Percentiles rank a stretch among this genome's conserved stretches.
phyloP scores from a whole-genome alignment of 37 sponge, comb jelly and placozoan species.

The Amphimedon queenslandica region DNA sequence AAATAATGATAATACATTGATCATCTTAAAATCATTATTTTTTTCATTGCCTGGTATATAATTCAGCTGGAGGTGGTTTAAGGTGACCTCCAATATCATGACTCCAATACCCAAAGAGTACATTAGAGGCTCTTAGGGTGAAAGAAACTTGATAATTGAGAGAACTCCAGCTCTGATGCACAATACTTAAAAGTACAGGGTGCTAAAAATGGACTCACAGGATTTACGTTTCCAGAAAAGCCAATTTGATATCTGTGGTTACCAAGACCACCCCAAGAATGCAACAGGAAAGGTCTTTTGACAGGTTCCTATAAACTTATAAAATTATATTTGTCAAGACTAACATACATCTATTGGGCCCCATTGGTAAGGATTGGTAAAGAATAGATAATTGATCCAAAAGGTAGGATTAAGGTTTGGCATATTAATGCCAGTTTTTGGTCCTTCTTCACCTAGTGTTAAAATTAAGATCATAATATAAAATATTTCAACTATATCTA shows the following conservation, averaged over 20 bases:
- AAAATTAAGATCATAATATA: too few relatives aligned
- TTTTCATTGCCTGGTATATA: conserved; percentile 68
- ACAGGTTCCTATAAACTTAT: conserved; percentile 15
- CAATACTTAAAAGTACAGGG: too few relatives aligned
- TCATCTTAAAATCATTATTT: too few relatives aligned
- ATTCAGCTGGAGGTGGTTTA: conserved; percentile 52
- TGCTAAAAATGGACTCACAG: conserved; percentile 45
- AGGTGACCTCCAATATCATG: conserved; percentile 78
- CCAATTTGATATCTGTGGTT: conserved; percentile 78
- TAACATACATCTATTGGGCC: too few relatives aligned
- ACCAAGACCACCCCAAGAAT: conserved; percentile 77
- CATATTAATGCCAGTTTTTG: conserved; percentile 57
- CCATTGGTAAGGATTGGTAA: conserved; percentile 74
- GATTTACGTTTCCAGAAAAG: conserved; percentile 74
- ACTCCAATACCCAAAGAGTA: conserved; percentile 78
- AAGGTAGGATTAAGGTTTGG: conserved; percentile 71
- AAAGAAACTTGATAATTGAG: conserved; percentile 72
- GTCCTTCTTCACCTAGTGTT: too few relatives aligned
- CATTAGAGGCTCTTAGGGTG: conserved; percentile 71
- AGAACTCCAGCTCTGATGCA: conserved; percentile 65
- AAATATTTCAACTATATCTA: too few relatives aligned
- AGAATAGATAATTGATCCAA: conserved; percentile 75
- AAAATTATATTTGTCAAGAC: too few relatives aligned
- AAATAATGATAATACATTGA: too few relatives aligned
- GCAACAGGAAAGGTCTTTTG: conserved; percentile 43